Evolutionary conservation across 2,888 invertebrate species (phyloP).

Genomic region (Parnassius apollo): DNA sequence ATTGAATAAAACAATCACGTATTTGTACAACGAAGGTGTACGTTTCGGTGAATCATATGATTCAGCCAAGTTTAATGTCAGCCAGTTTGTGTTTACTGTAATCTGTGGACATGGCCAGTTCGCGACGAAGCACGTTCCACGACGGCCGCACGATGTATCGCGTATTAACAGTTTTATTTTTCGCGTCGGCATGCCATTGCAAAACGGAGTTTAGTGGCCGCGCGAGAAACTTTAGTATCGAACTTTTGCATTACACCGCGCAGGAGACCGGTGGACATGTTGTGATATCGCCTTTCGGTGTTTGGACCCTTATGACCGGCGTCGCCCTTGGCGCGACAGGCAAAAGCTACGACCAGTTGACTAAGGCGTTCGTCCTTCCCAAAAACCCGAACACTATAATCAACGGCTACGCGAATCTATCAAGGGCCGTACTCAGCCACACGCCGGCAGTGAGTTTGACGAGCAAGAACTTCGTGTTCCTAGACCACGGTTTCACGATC

Average conservation of each 20-base stretch:
- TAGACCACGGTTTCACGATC: slow-evolving; percentile 60
- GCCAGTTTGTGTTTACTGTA: neutral
- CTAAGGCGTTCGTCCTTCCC: slow-evolving; percentile 61
- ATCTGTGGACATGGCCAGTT: slow-evolving; percentile 40
- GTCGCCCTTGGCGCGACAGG: slow-evolving; percentile 65
- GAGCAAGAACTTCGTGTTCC: slow-evolving; percentile 67
- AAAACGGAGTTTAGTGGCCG: slow-evolving; percentile 61
- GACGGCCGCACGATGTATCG: slow-evolving; percentile 50
- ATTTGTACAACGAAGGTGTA: slow-evolving; percentile 19
- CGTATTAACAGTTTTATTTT: slow-evolving; percentile 45
- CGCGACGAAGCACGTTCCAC: slow-evolving; percentile 44
- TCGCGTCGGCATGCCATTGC: slow-evolving; percentile 52
- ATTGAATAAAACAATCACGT: slow-evolving; percentile 10
- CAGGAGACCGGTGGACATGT: slow-evolving; percentile 62
- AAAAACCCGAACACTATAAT: slow-evolving; percentile 45
- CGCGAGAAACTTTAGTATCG: slow-evolving; percentile 69
- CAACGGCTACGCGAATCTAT: slow-evolving; percentile 56
- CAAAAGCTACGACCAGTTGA: slow-evolving; percentile 55
- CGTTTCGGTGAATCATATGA: slow-evolving; percentile 34
- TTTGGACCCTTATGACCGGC: slow-evolving; percentile 75
- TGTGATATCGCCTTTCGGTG: slow-evolving; percentile 73
- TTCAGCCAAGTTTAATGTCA: neutral
- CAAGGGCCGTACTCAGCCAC: slow-evolving; percentile 51
- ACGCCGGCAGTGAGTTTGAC: slow-evolving; percentile 56
- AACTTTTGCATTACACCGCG: slow-evolving; percentile 64